Percentiles rank a stretch among this genome's conserved stretches.
Evolutionary conservation across 2,888 invertebrate genomes (phyloP).

Genomic region (Pemphredon lugubris): DNA sequence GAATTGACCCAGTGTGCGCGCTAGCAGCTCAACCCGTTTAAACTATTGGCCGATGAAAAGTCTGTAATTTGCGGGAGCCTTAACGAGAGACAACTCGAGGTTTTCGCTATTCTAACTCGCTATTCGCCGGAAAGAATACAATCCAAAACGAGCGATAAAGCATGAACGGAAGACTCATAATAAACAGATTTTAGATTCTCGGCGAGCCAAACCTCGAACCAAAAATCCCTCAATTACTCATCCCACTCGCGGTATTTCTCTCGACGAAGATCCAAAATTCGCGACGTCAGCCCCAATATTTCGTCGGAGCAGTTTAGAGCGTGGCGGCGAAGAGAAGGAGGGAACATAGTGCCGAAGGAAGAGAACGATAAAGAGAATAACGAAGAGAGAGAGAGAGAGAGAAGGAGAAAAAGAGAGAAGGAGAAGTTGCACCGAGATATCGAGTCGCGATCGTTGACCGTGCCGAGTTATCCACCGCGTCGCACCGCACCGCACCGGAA

Average conservation of each 20-base stretch:
- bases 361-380: constrained; percentile 10
- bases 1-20: no score
- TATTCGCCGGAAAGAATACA: no score
- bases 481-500: constrained; percentile 49
- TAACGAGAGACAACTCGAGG: no score
- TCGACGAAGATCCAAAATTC: not conserved
- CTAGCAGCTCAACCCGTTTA: no score
- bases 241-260: not conserved
- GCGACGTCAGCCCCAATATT: constrained; percentile 10
- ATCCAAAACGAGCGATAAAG: no score
- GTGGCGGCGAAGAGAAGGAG: no score
- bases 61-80: no score
- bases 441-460: constrained; percentile 57
- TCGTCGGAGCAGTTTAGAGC: no score
- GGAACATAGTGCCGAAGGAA: no score
- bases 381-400: constrained; percentile 21
- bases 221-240: not conserved
- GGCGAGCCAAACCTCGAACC: not conserved
- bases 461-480: constrained; percentile 53
- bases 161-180: no score
- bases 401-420: not conserved
- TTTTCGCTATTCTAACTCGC: no score
- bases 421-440: not conserved
- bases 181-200: not conserved
- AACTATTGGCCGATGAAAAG: no score